Conservation (phyloP, 2,888 invertebrate genomes). For the Mythimna lalbum region DNA sequence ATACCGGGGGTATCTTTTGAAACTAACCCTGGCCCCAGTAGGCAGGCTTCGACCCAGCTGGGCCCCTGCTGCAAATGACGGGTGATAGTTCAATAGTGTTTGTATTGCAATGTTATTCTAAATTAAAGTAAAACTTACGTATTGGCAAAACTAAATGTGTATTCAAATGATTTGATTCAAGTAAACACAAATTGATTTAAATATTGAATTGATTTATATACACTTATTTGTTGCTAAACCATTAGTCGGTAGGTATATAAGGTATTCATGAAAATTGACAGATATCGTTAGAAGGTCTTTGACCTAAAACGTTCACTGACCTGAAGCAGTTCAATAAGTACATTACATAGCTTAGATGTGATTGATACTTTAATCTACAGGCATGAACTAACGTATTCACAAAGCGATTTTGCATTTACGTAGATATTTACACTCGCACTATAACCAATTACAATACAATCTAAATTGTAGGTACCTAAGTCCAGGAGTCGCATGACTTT, state of each 20-base stretch:
- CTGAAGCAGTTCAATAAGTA: neutral
- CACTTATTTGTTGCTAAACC: neutral
- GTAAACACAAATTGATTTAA: neutral
- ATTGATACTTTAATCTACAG: neutral
- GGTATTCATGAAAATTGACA: neutral
- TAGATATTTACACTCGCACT: neutral
- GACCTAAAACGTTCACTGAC: conserved; percentile 1
- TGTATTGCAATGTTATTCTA: no score
- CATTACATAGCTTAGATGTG: neutral
- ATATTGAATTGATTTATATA: neutral
- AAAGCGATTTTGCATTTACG: neutral
- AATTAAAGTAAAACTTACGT: neutral
- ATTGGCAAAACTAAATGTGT: neutral
- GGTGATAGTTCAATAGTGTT: no score
- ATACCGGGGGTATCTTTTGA: no score
- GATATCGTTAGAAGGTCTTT: neutral
- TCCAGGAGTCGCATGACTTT: neutral
- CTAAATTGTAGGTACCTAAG: neutral
- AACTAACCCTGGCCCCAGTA: no score
- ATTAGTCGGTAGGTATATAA: no score
- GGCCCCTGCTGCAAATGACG: no score
- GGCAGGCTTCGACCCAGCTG: no score
- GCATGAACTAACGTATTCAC: neutral
- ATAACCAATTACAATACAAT: neutral
- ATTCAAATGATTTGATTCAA: neutral